Evolutionary conservation across 2,797 vertebrate species (phyloP).

Genomic region (Buceros bicornis): DNA sequence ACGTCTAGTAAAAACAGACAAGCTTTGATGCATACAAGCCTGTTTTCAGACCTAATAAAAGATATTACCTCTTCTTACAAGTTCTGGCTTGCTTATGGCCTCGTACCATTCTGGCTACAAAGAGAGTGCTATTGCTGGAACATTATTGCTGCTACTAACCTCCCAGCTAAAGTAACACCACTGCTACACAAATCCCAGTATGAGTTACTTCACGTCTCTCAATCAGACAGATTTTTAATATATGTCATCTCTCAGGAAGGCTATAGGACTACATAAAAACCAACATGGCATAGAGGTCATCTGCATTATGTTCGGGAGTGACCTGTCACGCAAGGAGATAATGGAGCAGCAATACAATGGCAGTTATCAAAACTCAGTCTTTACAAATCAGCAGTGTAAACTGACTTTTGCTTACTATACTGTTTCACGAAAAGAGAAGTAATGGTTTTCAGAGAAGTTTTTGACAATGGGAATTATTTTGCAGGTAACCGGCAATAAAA

Average conservation of each 20-base stretch:
- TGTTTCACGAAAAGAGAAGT: background rate
- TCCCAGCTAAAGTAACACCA: background rate
- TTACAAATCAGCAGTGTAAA: background rate
- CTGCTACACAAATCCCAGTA: background rate
- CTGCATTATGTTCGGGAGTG: background rate
- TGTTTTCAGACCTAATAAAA: slow-evolving; percentile 63
- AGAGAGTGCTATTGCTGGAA: slow-evolving; percentile 13
- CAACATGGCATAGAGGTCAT: background rate
- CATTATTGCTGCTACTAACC: background rate
- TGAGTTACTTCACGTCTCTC: background rate
- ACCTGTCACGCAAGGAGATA: background rate
- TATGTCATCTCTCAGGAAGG: background rate
- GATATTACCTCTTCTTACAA: slow-evolving; percentile 30
- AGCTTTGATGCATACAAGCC: slow-evolving; percentile 62
- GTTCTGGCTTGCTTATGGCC: slow-evolving; percentile 31
- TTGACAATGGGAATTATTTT: background rate
- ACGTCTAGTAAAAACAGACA: slow-evolving; percentile 30
- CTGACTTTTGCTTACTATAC: background rate
- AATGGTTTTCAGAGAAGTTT: background rate
- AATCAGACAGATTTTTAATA: background rate
- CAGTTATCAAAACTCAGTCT: background rate
- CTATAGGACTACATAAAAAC: background rate
- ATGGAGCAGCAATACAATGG: background rate
- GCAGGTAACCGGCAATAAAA: background rate
- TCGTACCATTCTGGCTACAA: background rate